Evolutionary conservation across 2,113 vertebrate species (phyloP), one percentile per base, ranked within the genome.

Genomic region (Propithecus coquereli): DNA sequence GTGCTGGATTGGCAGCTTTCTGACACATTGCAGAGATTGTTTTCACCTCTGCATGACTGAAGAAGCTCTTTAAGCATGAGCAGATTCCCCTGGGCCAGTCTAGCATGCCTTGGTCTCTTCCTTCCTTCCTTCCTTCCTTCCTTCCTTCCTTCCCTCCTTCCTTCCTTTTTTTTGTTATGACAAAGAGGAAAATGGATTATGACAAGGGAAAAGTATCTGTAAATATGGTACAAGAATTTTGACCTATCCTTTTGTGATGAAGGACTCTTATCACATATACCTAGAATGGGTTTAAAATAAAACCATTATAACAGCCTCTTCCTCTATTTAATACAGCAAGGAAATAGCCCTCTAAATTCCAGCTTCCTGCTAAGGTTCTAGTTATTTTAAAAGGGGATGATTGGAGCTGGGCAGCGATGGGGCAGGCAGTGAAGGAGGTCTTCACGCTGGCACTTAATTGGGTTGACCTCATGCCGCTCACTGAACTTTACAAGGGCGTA

Each of bases 401-500:
- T 8, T 83, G 8, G 57, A 59, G 13, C 23, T 52, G 43, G 52
- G 22, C 20, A 85, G 7, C 16, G n/a, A 27, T 40, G 13, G 18
- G 73, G 40, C 40, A 43, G 40, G 40, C 40, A 43, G 40, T 43
- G n/a, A 43, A 43, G 22, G 70, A 90, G 77, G n/a, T 45, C 40
- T 92, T 93, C 50, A 0, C 25, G 80, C n/a, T 95, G 37, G 54
- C 13, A 0, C 77, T 68, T 96, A 94, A 73, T 68, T 89, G 76
- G 66, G 54, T 84, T 43, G 65, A 88, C 22, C 61, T 79, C 84
- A 43, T 20, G n/a, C 59, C 61, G 32, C 34, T 94, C 92, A 63
- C 45, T 68, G 87, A 94, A 77, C 66, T 92, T 87, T 65, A 47
- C 74, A 79, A 79, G 50, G 66, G 32, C 37, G 37, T 94, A 96